These are phyloP conservation scores for Anolis apletophallus DNA, from an alignment of 2,797 vertebrate genomes.

Conservation along the genomic window DNA sequence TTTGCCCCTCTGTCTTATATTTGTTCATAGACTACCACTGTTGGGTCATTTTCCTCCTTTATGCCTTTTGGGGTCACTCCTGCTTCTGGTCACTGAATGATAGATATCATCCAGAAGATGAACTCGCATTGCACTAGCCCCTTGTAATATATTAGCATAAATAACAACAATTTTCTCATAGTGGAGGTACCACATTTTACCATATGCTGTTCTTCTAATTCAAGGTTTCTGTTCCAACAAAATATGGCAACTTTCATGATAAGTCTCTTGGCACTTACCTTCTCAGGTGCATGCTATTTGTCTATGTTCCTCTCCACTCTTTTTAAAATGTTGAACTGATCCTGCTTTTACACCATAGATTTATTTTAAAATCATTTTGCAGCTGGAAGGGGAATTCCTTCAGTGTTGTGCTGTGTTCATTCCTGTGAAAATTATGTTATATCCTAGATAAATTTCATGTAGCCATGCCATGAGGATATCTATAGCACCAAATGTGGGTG, in stretches of 20 bases:
- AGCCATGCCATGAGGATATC: neutral
- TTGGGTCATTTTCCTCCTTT: no score
- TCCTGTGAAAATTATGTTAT: neutral
- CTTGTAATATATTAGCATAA: no score
- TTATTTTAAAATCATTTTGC: neutral
- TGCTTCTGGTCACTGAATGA: no score
- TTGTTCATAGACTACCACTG: no score
- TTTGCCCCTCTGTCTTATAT: no score
- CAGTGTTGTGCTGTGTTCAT: neutral
- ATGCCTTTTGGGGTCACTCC: no score
- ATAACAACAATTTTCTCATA: no score
- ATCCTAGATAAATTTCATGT: neutral
- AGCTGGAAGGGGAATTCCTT: neutral
- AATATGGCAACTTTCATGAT: neutral
- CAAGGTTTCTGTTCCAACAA: neutral
- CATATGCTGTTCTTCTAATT: neutral
- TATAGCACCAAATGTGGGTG: neutral
- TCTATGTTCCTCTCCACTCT: neutral
- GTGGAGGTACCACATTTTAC: no score
- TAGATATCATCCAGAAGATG: no score
- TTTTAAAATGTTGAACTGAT: neutral
- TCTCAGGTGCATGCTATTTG: no score
- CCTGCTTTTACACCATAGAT: neutral
- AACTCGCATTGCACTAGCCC: no score
- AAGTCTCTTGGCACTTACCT: no score